phyloP scores from a whole-genome alignment of 37 sponge, comb jelly and placozoan genomes.

The Trichoplax adhaerens region DNA sequence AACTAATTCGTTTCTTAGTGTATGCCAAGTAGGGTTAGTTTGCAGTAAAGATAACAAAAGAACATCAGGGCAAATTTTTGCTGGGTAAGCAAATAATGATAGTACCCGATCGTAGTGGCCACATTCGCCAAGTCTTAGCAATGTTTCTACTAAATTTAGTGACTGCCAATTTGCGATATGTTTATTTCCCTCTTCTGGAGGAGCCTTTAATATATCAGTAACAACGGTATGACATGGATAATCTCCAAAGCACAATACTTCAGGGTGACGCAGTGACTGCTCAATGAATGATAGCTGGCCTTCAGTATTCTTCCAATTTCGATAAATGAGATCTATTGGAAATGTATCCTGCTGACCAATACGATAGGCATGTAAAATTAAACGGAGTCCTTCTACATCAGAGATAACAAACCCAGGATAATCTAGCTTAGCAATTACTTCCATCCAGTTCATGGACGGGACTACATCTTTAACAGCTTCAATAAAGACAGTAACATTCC shows the following conservation, averaged over 20 bases:
- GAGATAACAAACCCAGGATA: slow-evolving; percentile 75
- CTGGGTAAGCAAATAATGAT: slow-evolving; percentile 42
- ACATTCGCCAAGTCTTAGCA: slow-evolving; percentile 68
- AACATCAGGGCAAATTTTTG: slow-evolving; percentile 87
- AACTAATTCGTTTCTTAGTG: slow-evolving; percentile 61
- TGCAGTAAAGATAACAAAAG: slow-evolving; percentile 68
- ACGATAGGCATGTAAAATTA: slow-evolving; percentile 64
- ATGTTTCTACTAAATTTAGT: slow-evolving; percentile 64
- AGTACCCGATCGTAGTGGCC: slow-evolving; percentile 74
- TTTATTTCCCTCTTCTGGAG: slow-evolving; percentile 8
- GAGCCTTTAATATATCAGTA: slow-evolving; percentile 28
- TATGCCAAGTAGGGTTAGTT: slow-evolving; percentile 15
- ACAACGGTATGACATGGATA: slow-evolving; percentile 28
- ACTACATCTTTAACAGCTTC: slow-evolving; percentile 41
- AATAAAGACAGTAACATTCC: slow-evolving; percentile 68
- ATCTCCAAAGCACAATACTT: slow-evolving; percentile 73
- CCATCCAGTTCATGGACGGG: slow-evolving; percentile 68
- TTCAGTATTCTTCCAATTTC: slow-evolving; percentile 37
- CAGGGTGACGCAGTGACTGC: slow-evolving; percentile 51
- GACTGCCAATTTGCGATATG: slow-evolving; percentile 36
- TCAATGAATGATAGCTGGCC: slow-evolving; percentile 70
- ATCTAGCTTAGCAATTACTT: slow-evolving; percentile 79
- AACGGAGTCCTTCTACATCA: slow-evolving; percentile 58
- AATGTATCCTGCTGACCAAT: slow-evolving; percentile 29
- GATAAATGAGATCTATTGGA: slow-evolving; percentile 58